Evolutionary conservation across 2,888 invertebrate species (phyloP).

Genomic region (Pteria penguin): DNA sequence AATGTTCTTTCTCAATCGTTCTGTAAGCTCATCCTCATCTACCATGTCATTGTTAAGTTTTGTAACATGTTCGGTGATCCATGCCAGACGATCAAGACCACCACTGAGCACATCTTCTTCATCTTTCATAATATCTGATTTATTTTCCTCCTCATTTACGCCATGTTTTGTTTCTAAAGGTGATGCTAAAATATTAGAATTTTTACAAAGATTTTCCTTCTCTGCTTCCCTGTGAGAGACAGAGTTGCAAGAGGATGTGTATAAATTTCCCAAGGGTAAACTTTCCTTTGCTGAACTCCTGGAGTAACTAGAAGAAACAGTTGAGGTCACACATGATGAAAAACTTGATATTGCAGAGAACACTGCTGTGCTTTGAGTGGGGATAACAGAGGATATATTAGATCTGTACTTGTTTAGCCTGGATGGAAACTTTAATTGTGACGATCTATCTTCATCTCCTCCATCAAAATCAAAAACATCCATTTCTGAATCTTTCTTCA

Average conservation of each 20-base stretch:
- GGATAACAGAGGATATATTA: not conserved
- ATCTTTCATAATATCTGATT: slow-evolving; percentile 9
- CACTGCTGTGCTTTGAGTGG: too few relatives aligned
- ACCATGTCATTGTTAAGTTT: slow-evolving; percentile 45
- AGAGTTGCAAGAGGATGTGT: too few relatives aligned
- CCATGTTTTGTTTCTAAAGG: not conserved
- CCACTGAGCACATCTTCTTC: not conserved
- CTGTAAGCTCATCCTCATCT: slow-evolving; percentile 77
- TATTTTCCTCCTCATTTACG: not conserved
- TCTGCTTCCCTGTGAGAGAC: slow-evolving; percentile 10
- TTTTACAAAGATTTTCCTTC: slow-evolving; percentile 32
- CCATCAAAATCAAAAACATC: slow-evolving; percentile 29
- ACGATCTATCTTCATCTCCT: not conserved
- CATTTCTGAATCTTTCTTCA: slow-evolving; percentile 30
- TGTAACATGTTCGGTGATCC: slow-evolving; percentile 49
- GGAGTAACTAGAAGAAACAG: too few relatives aligned
- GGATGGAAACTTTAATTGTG: not conserved
- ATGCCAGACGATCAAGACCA: slow-evolving; percentile 35
- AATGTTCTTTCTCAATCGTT: slow-evolving; percentile 84
- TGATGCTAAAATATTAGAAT: not conserved
- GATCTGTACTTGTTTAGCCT: not conserved
- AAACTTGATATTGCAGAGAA: too few relatives aligned
- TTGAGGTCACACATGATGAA: too few relatives aligned
- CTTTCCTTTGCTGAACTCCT: too few relatives aligned
- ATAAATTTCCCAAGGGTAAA: too few relatives aligned